Percentiles rank a stretch among this genome's conserved stretches.
phyloP scores from a whole-genome alignment of 2,113 vertebrate species.

The Callaeas wilsoni region DNA sequence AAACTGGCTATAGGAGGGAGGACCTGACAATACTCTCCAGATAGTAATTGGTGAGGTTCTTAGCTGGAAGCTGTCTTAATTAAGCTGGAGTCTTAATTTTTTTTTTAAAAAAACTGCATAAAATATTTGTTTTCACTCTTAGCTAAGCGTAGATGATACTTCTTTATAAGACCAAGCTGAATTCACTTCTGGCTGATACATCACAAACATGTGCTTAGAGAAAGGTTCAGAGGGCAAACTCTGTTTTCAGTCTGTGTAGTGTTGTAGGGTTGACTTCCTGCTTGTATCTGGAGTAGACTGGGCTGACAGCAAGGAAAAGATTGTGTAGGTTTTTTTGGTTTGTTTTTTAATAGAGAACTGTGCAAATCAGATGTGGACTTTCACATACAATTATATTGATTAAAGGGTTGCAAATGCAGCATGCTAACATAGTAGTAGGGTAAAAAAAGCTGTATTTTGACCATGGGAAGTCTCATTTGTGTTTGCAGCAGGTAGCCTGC shows the following conservation, averaged over 20 bases:
- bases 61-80: background rate
- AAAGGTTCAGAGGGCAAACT: background rate
- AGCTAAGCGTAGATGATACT: background rate
- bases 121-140: background rate
- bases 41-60: background rate
- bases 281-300: background rate
- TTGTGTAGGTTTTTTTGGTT: background rate
- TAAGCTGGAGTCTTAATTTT: background rate
- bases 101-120: background rate
- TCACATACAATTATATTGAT: background rate
- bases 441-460: background rate
- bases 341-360: background rate
- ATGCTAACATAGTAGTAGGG: background rate
- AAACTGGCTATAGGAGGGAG: background rate
- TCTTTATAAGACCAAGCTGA: background rate
- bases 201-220: background rate
- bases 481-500: background rate
- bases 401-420: background rate
- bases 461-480: background rate
- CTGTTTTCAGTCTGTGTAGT: background rate
- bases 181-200: background rate
- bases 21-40: background rate
- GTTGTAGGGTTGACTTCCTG: background rate
- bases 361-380: background rate
- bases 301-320: background rate